Evolutionary conservation across 2,113 vertebrate genomes (phyloP).

Genomic region (Oceanites oceanicus): DNA sequence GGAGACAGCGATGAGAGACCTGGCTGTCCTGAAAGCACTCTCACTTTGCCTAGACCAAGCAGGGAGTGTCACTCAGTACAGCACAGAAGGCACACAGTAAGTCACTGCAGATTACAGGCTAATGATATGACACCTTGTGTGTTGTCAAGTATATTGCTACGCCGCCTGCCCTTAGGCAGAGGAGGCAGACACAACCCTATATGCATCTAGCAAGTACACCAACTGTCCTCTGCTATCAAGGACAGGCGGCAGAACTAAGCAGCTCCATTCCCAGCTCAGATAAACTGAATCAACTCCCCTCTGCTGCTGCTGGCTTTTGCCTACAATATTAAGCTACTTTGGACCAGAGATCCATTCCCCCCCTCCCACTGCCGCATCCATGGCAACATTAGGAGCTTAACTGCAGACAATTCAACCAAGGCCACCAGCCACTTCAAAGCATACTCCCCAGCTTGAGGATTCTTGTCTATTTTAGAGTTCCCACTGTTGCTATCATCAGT

Average conservation of each 20-base stretch:
- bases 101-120: constrained; percentile 13
- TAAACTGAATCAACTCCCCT: constrained; percentile 15
- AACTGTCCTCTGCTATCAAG: constrained; percentile 2
- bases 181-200: neutral
- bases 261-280: neutral
- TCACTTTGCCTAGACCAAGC: neutral
- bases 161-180: neutral
- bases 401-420: neutral
- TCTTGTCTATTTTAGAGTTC: neutral
- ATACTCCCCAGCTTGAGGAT: neutral
- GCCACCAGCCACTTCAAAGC: constrained; percentile 44
- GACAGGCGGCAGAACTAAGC: constrained; percentile 4
- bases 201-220: neutral
- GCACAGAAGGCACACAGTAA: constrained; percentile 2
- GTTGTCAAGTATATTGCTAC: neutral
- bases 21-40: neutral
- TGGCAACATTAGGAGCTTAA: constrained; percentile 52
- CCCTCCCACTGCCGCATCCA: neutral
- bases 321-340: constrained; percentile 38
- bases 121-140: constrained; percentile 23
- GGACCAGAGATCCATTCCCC: neutral
- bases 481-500: constrained; percentile 8
- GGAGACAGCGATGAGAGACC: neutral
- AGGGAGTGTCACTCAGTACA: neutral
- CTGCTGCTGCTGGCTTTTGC: constrained; percentile 27